Conservation (phyloP, 2,797 vertebrate species). For the Malacoctenus gilli region DNA sequence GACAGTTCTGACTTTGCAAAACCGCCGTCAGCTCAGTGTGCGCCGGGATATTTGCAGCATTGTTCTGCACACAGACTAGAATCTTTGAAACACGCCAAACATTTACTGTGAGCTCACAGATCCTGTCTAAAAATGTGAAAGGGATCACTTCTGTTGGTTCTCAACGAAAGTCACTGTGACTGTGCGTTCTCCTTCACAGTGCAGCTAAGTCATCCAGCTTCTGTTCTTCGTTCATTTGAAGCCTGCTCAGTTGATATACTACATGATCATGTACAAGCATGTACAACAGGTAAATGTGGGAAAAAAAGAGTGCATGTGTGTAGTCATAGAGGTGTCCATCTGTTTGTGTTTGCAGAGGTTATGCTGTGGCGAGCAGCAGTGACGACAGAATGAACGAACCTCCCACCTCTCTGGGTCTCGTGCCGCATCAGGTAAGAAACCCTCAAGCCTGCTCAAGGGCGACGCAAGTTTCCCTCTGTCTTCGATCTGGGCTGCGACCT, state of each 20-base stretch:
- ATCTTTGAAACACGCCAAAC: constrained; percentile 19
- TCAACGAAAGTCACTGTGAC: no score
- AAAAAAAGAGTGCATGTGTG: background rate
- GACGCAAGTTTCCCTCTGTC: background rate
- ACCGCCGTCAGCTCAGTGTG: constrained; percentile 9
- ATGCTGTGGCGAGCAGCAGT: constrained; percentile 96
- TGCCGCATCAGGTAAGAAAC: constrained; percentile 93
- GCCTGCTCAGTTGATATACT: no score
- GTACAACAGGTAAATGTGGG: no score
- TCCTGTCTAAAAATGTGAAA: constrained; percentile 18
- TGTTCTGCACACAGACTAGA: constrained; percentile 11
- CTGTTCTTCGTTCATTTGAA: no score
- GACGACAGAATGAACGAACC: constrained; percentile 98
- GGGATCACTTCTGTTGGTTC: no score
- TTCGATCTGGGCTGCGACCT: background rate
- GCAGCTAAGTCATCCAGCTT: no score
- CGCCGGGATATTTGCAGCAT: constrained; percentile 16
- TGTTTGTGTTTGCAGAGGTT: constrained; percentile 82
- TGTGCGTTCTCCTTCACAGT: no score
- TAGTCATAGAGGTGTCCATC: background rate
- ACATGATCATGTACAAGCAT: background rate
- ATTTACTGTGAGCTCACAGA: constrained; percentile 15
- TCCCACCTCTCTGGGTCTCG: constrained; percentile 95
- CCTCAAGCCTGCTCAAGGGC: background rate
- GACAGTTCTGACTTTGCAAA: constrained; percentile 36